Base-by-base conservation (phyloP, 2,113 vertebrate genomes). In the Neogale vison region DNA sequence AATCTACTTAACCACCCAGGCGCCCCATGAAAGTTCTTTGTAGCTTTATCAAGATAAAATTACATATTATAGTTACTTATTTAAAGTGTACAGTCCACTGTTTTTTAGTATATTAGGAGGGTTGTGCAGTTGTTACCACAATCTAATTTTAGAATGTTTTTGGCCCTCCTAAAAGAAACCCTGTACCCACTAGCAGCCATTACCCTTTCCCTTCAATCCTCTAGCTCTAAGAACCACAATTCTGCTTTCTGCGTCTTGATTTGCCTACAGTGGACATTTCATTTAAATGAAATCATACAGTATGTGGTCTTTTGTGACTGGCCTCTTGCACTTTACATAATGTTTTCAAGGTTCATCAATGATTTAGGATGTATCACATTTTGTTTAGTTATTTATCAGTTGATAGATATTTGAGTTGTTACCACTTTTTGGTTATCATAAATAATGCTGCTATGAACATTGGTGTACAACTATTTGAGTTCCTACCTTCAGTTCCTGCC, bases 81-180 rank as follows among this genome's bases (percentile, higher is more conserved):
- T 31, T 96, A 63, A 69, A 90, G 26, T 83, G 17, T 90, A 71
- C 29, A 23, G 9, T 72, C 74, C n/a, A 79, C 17, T 86, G 14
- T 31, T 83, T 77, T 61, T 42, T 50, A 83, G 31, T 47, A 7
- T 90, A 65, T 71, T 90, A 31, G 90, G 10, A 82, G 79, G 31
- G 11, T 84, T 93, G 61, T 93, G 12, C 6, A 83, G 67, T n/a
- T 39, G 24, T 84, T 18, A 61, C 67, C 47, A 50, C 45, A 87
- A 0, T 57, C 34, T 84, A 36, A 59, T 88, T 96, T 93, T 80
- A 80, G 81, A 88, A 52, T 96, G 88, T 88, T 95, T 93, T 80
- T 89, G 34, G 45, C 36, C 4, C 5, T 21, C 4, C n/a, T 26
- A 6, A 45, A 86, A 77, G 79, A 69, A 80, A 76, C 24, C 42